Conservation (phyloP, 2,113 vertebrate species). For the Suricata suricatta region DNA sequence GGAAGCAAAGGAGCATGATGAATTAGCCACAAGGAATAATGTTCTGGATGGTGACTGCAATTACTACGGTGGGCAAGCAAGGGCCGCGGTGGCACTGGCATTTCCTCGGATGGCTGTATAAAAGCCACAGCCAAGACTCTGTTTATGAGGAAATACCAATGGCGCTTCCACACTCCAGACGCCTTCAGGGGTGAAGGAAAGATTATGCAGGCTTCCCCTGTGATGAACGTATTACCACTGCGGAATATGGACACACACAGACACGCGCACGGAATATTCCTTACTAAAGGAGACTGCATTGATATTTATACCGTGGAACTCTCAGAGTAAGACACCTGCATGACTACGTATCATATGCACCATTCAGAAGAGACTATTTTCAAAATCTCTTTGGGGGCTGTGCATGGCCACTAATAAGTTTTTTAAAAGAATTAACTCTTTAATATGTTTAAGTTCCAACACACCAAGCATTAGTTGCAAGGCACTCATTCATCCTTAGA, state of each 20-base stretch:
- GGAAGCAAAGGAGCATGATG: neutral
- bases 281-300: neutral
- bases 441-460: conserved; percentile 23
- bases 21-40: neutral
- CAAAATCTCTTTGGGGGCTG: neutral
- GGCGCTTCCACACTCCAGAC: neutral
- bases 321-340: conserved; percentile 5
- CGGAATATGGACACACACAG: neutral
- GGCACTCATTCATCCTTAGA: conserved; percentile 37
- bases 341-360: neutral
- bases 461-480: neutral
- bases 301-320: conserved; percentile 21
- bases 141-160: neutral
- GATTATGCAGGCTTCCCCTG: neutral
- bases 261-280: neutral
- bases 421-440: neutral
- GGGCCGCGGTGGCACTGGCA: neutral
- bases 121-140: neutral
- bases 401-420: neutral
- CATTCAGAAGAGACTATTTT: conserved; percentile 28
- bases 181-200: neutral
- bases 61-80: neutral
- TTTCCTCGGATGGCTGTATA: neutral
- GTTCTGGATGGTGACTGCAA: neutral
- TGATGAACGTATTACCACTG: neutral